A percentile compares a stretch with the other conserved stretches of the same genome.
phyloP scores from a whole-genome alignment of 1,140 invertebrate genomes.

The Drosophila watanabei region DNA sequence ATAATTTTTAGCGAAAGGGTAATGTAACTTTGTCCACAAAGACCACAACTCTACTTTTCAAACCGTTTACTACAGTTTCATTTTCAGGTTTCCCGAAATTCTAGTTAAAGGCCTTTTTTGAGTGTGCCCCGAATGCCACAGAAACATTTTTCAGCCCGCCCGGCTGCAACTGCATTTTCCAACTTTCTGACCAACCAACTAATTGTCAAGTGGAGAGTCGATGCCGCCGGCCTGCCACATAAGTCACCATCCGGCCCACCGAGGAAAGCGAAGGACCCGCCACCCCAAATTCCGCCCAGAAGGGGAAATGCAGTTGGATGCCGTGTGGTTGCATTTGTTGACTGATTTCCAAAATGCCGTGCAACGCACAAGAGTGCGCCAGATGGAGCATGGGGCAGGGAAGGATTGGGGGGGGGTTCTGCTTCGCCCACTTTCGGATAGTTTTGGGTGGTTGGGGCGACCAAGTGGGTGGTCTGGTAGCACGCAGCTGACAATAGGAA shows the following conservation, averaged over 20 bases:
- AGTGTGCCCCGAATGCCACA: slow-evolving; percentile 12
- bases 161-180: slow-evolving; percentile 46
- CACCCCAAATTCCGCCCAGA: slow-evolving; percentile 39
- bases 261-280: slow-evolving; percentile 9
- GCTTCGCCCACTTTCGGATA: slow-evolving; percentile 12
- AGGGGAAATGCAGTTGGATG: slow-evolving; percentile 42
- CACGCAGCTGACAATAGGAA: slow-evolving; percentile 72
- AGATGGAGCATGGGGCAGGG: slow-evolving; percentile 4
- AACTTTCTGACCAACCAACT: slow-evolving; percentile 61
- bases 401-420: background rate
- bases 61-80: background rate
- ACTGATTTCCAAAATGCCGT: slow-evolving; percentile 67
- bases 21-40: no score
- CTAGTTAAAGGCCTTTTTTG: background rate
- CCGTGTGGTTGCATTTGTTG: slow-evolving; percentile 61
- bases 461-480: slow-evolving; percentile 18
- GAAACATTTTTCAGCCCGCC: slow-evolving; percentile 33
- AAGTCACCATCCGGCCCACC: slow-evolving; percentile 34
- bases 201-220: slow-evolving; percentile 58
- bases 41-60: no score
- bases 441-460: background rate
- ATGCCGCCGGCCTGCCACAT: slow-evolving; percentile 43
- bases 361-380: slow-evolving; percentile 33
- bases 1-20: no score
- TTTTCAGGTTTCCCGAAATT: background rate